Base-by-base conservation (phyloP, 35 echinoderm and acorn worm species). In the Lytechinus variegatus region DNA sequence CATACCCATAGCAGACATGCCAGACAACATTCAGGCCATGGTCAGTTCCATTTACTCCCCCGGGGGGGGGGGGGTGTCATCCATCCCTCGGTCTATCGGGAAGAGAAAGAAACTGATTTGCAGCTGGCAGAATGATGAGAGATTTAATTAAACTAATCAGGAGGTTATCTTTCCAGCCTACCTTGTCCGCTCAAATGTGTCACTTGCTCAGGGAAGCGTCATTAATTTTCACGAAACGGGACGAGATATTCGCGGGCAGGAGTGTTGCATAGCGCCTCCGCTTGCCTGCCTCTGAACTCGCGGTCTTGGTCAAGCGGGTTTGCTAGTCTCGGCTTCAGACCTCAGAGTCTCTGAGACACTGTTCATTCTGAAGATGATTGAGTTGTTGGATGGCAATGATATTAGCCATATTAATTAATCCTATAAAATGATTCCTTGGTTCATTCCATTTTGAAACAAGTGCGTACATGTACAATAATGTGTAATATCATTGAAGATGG, bases 91-190 rank as follows among this genome's bases (percentile, higher is more conserved):
- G 14, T 24, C 61, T 24, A 79, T 79, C 1, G 66, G 33, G 4
- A 27, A 79, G 66, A 79, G 66, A 79, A 4, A 79, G 66, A 16
- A 79, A 79, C 16, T 79, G 66, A 79, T 79, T 79, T n/a, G 66
- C 66, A 79, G 66, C 66, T 79, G 66, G 66, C 66, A 0, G 19
- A 24, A n/a, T 7, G 66, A 79, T 79, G 66, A 79, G 7, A 79
- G 66, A 79, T 79, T 79, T 79, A 79, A 79, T 79, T 79, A 79
- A 79, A 79, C 66, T 79, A 79, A 79, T 79, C 66, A 79, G n/a
- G 66, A 79, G 66, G 66, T 79, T 24, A 24, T 79, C 66, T 79
- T 24, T 19, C 66, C 19, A 79, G 66, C 4, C 33, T 24, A 2
- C 66, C 66, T 24, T 79, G 66, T 79, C 66, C 66, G 14, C 19